These are phyloP conservation scores for Ctenicera cuprea DNA, from an alignment of 2,888 invertebrate genomes.

Conservation along the genomic window DNA sequence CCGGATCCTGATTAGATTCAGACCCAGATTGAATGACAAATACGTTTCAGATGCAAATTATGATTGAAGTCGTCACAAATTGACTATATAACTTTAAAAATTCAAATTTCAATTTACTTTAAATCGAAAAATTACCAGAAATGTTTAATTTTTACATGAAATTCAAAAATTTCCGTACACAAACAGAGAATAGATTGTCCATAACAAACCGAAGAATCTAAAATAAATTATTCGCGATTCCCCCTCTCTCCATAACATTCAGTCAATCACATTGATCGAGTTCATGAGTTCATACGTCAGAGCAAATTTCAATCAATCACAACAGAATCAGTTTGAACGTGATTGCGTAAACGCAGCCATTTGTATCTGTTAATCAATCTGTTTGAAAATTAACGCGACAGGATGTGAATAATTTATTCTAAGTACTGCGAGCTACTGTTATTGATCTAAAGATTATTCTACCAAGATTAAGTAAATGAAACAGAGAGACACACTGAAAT, in stretches of 20 bases:
- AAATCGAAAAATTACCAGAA: no score
- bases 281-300: slow-evolving; percentile 2
- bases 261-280: slow-evolving; percentile 12
- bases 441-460: slow-evolving; percentile 10
- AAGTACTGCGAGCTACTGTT: slow-evolving; percentile 5
- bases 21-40: no score
- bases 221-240: no score
- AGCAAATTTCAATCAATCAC: slow-evolving; percentile 20
- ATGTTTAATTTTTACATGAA: no score
- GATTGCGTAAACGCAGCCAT: slow-evolving; percentile 15
- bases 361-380: slow-evolving; percentile 28
- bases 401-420: slow-evolving; percentile 29
- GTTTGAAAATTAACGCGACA: slow-evolving; percentile 24
- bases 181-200: no score
- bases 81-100: no score
- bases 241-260: neutral
- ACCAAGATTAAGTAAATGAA: slow-evolving; percentile 15
- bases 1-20: no score
- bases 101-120: no score
- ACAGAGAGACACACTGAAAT: slow-evolving; percentile 3
- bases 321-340: neutral
- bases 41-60: no score
- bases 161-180: no score
- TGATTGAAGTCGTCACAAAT: no score
- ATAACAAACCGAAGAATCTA: no score